Percentiles rank a stretch among this genome's conserved stretches.
Conservation (phyloP, 2,888 invertebrate genomes). For the Drosophila koepferae region DNA sequence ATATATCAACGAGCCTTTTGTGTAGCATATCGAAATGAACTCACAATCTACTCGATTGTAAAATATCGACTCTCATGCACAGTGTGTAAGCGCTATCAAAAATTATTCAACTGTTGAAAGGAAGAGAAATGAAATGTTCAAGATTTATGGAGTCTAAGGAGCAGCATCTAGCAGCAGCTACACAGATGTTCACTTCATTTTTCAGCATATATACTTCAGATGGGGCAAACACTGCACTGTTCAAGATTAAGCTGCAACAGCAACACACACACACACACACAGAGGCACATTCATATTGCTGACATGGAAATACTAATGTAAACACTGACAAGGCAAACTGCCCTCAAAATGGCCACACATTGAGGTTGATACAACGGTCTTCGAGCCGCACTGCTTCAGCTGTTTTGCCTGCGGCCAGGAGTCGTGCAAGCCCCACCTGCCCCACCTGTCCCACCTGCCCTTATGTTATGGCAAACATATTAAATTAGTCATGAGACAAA, state of each 20-base stretch:
- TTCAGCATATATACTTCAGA: conserved; percentile 4
- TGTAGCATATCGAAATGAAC: background rate
- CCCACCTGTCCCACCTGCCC: background rate
- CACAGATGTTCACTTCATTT: conserved; percentile 19
- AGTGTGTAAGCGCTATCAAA: background rate
- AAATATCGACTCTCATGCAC: background rate
- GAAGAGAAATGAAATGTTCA: conserved; percentile 4
- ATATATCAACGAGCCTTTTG: background rate
- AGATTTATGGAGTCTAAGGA: conserved; percentile 9
- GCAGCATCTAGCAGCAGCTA: background rate
- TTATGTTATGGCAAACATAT: conserved; percentile 13
- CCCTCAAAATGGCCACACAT: conserved; percentile 50
- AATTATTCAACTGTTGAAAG: conserved; percentile 3
- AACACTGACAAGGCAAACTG: conserved; percentile 35
- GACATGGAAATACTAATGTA: conserved; percentile 12
- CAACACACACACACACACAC: background rate
- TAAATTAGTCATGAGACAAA: conserved; percentile 39
- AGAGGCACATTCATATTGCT: conserved; percentile 11
- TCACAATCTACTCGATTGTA: background rate
- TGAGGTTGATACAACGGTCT: conserved; percentile 26
- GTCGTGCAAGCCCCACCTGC: no score
- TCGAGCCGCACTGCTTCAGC: background rate
- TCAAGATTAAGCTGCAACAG: conserved; percentile 12
- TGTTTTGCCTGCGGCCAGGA: no score
- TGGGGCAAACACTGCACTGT: conserved; percentile 22